Evolutionary conservation across 2,113 vertebrate species (phyloP).

Genomic region (Ictidomys tridecemlineatus): DNA sequence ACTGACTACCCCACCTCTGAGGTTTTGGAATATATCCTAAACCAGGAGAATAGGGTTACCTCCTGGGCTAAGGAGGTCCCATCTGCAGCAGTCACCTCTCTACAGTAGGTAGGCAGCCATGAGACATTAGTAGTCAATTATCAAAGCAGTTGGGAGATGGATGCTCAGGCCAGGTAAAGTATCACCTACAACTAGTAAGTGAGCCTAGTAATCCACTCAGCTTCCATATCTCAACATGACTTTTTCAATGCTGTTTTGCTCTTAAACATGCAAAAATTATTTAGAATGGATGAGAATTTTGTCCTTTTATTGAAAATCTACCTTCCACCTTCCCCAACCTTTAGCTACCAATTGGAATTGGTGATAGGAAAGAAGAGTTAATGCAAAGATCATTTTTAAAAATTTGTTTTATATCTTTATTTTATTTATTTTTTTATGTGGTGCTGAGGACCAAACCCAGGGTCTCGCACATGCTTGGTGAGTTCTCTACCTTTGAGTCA

Average conservation of each 20-base stretch:
- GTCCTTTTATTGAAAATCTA: constrained; percentile 8
- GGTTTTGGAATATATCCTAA: not conserved
- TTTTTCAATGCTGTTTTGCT: not conserved
- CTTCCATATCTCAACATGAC: not conserved
- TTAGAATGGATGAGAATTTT: not conserved
- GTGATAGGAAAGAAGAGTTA: not conserved
- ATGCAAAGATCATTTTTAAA: not conserved
- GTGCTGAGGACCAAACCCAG: too few relatives aligned
- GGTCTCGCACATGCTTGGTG: too few relatives aligned
- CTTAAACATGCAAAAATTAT: not conserved
- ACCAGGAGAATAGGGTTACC: not conserved
- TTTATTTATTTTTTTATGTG: too few relatives aligned
- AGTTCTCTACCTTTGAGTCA: too few relatives aligned
- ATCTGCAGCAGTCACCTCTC: not conserved
- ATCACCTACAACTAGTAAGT: not conserved
- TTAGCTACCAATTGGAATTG: not conserved
- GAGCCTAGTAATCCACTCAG: not conserved
- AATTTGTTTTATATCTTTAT: too few relatives aligned
- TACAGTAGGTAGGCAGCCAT: not conserved
- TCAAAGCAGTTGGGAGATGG: not conserved
- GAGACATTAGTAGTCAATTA: not conserved
- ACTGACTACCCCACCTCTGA: not conserved
- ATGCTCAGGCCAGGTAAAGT: not conserved
- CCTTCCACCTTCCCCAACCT: not conserved
- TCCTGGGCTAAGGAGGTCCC: not conserved